These are phyloP conservation scores for Acronicta alni DNA, from an alignment of 2,888 invertebrate species.

Conservation along the genomic window DNA sequence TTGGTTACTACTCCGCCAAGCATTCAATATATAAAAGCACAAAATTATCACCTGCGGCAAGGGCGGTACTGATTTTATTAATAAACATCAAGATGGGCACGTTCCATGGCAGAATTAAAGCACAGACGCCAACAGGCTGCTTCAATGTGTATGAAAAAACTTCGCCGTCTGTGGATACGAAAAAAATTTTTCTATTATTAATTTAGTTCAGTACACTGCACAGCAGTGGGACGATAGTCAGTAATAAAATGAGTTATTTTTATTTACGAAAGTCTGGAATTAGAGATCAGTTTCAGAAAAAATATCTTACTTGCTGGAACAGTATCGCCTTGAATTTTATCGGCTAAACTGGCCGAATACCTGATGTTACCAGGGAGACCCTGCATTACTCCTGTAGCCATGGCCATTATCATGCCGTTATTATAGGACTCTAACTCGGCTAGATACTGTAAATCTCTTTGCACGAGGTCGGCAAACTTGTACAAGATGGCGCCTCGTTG, in stretches of 20 bases:
- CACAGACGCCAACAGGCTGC: slow-evolving; percentile 92
- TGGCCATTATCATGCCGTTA: slow-evolving; percentile 95
- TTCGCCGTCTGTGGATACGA: slow-evolving; percentile 89
- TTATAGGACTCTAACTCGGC: slow-evolving; percentile 96
- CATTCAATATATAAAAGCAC: neutral
- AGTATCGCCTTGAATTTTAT: slow-evolving; percentile 94
- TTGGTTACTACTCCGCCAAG: too few relatives aligned
- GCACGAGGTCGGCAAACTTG: slow-evolving; percentile 92
- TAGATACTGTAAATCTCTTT: slow-evolving; percentile 95
- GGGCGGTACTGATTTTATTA: slow-evolving; percentile 95
- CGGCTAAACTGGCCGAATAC: slow-evolving; percentile 97
- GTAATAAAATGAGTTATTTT: too few relatives aligned
- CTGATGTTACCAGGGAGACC: slow-evolving; percentile 79
- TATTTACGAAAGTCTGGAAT: neutral
- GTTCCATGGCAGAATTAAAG: slow-evolving; percentile 97
- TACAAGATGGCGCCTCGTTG: slow-evolving; percentile 92
- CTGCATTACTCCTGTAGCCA: slow-evolving; percentile 81
- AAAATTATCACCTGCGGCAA: slow-evolving; percentile 83
- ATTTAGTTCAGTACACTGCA: neutral
- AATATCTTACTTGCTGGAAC: slow-evolving; percentile 86
- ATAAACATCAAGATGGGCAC: slow-evolving; percentile 96
- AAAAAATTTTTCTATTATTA: neutral
- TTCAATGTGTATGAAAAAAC: slow-evolving; percentile 92
- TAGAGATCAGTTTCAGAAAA: neutral
- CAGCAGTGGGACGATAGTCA: too few relatives aligned